Base-by-base conservation (phyloP, 2,888 invertebrate genomes). In the Drosophila flavopinicola region DNA sequence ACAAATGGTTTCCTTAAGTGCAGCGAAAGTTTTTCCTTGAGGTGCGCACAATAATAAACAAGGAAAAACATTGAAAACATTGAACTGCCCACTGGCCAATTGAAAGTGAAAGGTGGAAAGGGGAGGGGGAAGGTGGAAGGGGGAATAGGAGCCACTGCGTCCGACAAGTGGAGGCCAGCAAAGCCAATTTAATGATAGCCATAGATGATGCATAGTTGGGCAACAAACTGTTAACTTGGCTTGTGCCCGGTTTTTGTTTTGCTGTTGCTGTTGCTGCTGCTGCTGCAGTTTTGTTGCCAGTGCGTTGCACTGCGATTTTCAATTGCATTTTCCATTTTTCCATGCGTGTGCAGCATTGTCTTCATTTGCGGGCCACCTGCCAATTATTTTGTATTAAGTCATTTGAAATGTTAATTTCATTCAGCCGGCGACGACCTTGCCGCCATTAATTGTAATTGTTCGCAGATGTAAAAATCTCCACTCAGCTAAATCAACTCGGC, bases 51-150 rank as follows among this genome's bases (percentile, higher is more conserved):
- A n/a, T n/a, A n/a, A n/a, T n/a, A n/a, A n/a, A n/a, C n/a, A n/a
- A n/a, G n/a, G n/a, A n/a, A n/a, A n/a, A n/a, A 53, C 53, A 67
- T 68, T 68, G 74, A 80, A 80, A 78, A 70, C 69, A 39, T 63
- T 54, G 54, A 49, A 52, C 73, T 75, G 75, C 80, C 82, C 75
- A 75, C 48, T 63, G 83, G 76, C 65, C 79, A 75, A 84, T 69
- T 84, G 80, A 79, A 79, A 84, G 73, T 69, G 76, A 78, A 84
- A 79, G 72, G n/a, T n/a, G n/a, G n/a, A n/a, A n/a, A n/a, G n/a
- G n/a, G n/a, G n/a, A n/a, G n/a, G n/a, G n/a, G n/a, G n/a, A n/a
- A n/a, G n/a, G n/a, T n/a, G n/a, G n/a, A n/a, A n/a, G n/a, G 73
- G 72, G 84, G 69, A 68, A 76, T 47, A 37, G 7, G 15, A 11